Evolutionary conservation across 1,140 invertebrate genomes (phyloP).

Genomic region (Drosophila grimshawi): DNA sequence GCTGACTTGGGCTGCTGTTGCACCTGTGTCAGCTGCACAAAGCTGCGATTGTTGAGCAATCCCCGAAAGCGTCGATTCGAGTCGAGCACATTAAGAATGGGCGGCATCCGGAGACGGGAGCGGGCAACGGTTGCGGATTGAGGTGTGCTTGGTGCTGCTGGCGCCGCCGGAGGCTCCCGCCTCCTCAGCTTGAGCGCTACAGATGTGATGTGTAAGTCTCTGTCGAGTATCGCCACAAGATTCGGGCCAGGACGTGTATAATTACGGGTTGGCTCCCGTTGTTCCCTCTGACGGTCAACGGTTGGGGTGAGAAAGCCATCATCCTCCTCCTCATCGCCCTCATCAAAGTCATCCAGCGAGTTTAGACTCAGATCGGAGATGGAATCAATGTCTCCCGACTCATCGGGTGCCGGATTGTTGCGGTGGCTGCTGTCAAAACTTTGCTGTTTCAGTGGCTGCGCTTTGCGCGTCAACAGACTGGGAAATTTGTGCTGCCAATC

Average conservation of each 20-base stretch:
- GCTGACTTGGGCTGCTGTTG: slow-evolving; percentile 75
- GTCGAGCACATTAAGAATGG: slow-evolving; percentile 78
- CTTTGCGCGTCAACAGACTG: slow-evolving; percentile 44
- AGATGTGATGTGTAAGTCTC: slow-evolving; percentile 65
- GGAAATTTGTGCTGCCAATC: slow-evolving; percentile 82
- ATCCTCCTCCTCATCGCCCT: slow-evolving; percentile 62
- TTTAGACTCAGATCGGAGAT: slow-evolving; percentile 74
- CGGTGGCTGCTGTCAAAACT: slow-evolving; percentile 55
- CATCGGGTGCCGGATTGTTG: slow-evolving; percentile 12
- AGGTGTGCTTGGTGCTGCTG: slow-evolving; percentile 32
- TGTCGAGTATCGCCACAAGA: slow-evolving; percentile 60
- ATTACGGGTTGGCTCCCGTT: slow-evolving; percentile 19
- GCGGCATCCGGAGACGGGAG: slow-evolving; percentile 70
- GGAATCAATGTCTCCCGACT: slow-evolving; percentile 61
- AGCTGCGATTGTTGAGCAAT: slow-evolving; percentile 71
- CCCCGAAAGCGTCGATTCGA: slow-evolving; percentile 70
- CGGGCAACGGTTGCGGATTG: slow-evolving; percentile 50
- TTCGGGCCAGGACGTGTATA: slow-evolving; percentile 52
- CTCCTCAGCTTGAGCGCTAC: slow-evolving; percentile 65
- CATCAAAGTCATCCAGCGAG: slow-evolving; percentile 62
- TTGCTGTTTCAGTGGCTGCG: slow-evolving; percentile 51
- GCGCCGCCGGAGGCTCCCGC: slow-evolving; percentile 42
- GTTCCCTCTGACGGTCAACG: slow-evolving; percentile 34
- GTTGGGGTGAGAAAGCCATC: slow-evolving; percentile 72
- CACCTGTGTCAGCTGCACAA: slow-evolving; percentile 79